These are phyloP conservation scores for Dermatophagoides farinae DNA, from an alignment of 1,140 invertebrate genomes.

Conservation along the genomic window DNA sequence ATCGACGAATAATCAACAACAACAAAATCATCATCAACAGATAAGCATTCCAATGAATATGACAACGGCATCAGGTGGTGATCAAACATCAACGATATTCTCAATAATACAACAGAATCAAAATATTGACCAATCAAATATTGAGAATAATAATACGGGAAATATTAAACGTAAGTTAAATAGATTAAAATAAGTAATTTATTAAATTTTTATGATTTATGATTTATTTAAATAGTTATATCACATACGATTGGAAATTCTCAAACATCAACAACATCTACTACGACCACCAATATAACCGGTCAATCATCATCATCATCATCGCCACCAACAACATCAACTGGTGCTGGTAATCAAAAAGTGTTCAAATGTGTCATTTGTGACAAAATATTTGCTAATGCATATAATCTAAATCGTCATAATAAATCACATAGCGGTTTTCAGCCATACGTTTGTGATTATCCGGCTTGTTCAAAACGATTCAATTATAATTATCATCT, in stretches of 20 bases:
- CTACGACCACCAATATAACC: not conserved
- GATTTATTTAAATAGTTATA: not conserved
- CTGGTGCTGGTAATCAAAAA: not conserved
- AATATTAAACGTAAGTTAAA: not conserved
- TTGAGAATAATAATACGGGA: not conserved
- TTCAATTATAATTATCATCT: constrained; percentile 16
- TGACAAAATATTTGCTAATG: not conserved
- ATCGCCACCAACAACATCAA: not conserved
- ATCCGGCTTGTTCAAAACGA: constrained; percentile 12
- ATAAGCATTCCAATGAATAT: not conserved
- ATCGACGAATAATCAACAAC: not conserved
- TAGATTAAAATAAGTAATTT: not conserved
- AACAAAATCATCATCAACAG: not conserved
- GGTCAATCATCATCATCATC: not conserved
- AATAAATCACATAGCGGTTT: not conserved
- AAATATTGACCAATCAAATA: not conserved
- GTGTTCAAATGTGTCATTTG: not conserved
- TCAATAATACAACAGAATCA: not conserved
- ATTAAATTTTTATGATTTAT: not conserved
- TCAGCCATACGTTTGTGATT: not conserved
- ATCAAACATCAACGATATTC: not conserved
- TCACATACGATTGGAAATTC: not conserved
- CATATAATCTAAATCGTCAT: constrained; percentile 4
- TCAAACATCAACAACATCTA: no score
- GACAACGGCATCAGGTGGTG: not conserved